Conservation (phyloP, 2,113 vertebrate genomes). For the Crotalus helleri region DNA sequence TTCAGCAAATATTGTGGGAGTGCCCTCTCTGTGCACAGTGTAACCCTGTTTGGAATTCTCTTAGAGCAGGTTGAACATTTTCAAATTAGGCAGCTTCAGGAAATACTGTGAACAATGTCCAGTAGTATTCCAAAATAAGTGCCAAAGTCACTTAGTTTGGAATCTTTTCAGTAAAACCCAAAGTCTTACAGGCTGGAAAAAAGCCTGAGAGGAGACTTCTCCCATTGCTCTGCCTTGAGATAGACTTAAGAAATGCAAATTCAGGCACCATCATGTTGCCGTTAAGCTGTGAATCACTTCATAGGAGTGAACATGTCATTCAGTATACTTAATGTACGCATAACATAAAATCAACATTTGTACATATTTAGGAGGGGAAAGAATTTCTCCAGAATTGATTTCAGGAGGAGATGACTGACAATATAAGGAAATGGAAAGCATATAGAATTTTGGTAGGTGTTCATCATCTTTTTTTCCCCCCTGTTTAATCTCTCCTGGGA, state of each 20-base stretch:
- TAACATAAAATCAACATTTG: neutral
- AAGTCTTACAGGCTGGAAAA: neutral
- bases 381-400: neutral
- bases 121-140: too few relatives aligned
- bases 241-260: neutral
- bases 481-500: neutral
- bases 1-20: too few relatives aligned
- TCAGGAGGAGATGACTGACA: neutral
- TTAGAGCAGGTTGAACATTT: neutral
- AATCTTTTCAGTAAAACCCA: neutral
- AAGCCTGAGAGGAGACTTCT: neutral
- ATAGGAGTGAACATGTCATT: neutral
- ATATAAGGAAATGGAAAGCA: neutral
- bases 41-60: neutral
- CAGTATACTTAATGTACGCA: neutral
- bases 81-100: neutral
- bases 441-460: neutral
- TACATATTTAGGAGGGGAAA: neutral
- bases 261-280: neutral
- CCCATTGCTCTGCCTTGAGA: neutral
- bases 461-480: neutral
- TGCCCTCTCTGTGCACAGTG: neutral
- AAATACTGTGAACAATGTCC: neutral
- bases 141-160: neutral
- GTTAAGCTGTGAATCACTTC: neutral